Conservation (phyloP, 2,797 vertebrate species). For the Salarias fasciatus region DNA sequence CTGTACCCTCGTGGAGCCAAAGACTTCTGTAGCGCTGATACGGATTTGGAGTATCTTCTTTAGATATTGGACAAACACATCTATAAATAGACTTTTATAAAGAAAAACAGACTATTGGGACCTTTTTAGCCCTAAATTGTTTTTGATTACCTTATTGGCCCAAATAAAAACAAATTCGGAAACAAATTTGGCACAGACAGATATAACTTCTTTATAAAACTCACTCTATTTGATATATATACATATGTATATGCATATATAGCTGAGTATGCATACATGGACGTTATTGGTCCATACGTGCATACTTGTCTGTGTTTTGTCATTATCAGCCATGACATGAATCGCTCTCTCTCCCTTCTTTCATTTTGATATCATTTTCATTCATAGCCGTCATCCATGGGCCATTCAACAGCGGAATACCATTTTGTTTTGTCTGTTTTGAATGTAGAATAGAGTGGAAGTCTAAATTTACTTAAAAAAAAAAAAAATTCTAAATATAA, state of each 20-base stretch:
- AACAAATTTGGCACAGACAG: slow-evolving; percentile 64
- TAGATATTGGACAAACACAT: slow-evolving; percentile 79
- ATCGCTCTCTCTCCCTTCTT: slow-evolving; percentile 44
- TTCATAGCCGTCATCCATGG: slow-evolving; percentile 63
- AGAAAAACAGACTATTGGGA: slow-evolving; percentile 76
- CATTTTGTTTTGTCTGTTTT: slow-evolving; percentile 80
- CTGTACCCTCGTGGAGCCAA: slow-evolving; percentile 55
- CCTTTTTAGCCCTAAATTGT: slow-evolving; percentile 61
- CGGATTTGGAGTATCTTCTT: slow-evolving; percentile 74
- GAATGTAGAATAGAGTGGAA: slow-evolving; percentile 84
- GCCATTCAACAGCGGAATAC: slow-evolving; percentile 80
- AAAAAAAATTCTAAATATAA: slow-evolving; percentile 60
- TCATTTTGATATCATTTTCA: slow-evolving; percentile 62
- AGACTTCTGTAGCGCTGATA: slow-evolving; percentile 37
- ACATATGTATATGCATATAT: slow-evolving; percentile 82
- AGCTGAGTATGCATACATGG: slow-evolving; percentile 76
- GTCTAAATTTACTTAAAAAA: slow-evolving; percentile 66
- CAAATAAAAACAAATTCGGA: slow-evolving; percentile 63
- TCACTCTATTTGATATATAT: slow-evolving; percentile 86
- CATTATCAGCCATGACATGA: slow-evolving; percentile 65
- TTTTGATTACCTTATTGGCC: slow-evolving; percentile 56
- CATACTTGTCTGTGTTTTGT: slow-evolving; percentile 78
- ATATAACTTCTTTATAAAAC: slow-evolving; percentile 84
- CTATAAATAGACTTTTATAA: slow-evolving; percentile 82
- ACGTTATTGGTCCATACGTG: slow-evolving; percentile 59